Evolutionary conservation across 1,140 invertebrate genomes (phyloP), one percentile per base, ranked within the genome.

Genomic region (Bicyclus anynana): DNA sequence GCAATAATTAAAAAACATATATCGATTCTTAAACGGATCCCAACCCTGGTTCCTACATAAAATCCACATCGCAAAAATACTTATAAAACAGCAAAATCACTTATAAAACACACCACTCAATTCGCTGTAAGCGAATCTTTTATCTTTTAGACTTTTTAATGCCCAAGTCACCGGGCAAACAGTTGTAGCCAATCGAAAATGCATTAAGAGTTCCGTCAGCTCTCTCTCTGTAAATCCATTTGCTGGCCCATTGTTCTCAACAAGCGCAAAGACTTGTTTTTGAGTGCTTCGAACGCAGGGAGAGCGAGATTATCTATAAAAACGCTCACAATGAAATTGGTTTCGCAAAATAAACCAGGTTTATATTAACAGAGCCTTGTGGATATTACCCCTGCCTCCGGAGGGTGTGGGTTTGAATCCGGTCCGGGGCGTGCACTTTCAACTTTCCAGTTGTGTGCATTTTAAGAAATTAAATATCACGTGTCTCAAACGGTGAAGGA

Each of bases 101-200:
- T n/a, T n/a, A n/a, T n/a, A n/a, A n/a, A n/a, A n/a, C n/a, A 14
- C 16, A 46, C 17, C 42, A n/a, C 42, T 21, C 23, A 29, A 48
- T 27, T 27, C 23, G 16, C 21, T 48, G 26, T 29, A 48, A 48
- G 13, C 21, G 57, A 53, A 47, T 59, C 52, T 59, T 59, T 46
- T 27, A 47, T 59, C 47, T 29, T 48, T 52, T 38, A 49, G 33
- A 37, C 53, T 29, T 49, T 40, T 44, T 44, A 44, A 44, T 44
- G 18, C 16, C 40, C 18, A 44, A 44, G 14, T 44, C 14, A 4
- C 20, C 48, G n/a, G 14, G 35, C 33, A 52, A 60, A 60, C 58
- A 60, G 44, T 60, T 54, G 52, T 52, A 60, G 58, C 51, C 58
- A 60, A 60, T 60, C 46, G 58, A 60, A 60, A 60, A 50, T 54